Base-by-base conservation (phyloP, 35 echinoderm and acorn worm genomes). In the Ophioderma brevispina region DNA sequence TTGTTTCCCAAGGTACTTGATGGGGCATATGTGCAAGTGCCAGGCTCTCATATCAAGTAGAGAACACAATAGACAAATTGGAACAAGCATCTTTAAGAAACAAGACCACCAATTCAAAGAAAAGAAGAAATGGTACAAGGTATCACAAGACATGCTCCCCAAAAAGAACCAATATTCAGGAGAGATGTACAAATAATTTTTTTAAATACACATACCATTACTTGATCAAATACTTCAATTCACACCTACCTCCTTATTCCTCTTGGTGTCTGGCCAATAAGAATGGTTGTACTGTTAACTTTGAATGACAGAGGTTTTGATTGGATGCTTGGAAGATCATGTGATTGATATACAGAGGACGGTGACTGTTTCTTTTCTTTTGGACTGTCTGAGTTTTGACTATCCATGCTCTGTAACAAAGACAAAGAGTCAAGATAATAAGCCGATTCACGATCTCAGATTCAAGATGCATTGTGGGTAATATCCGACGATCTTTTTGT, bases 191-290 rank as follows among this genome's bases (percentile, higher is more conserved):
- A 28, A 75, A 0, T 76, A 36, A 63, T 4, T 55, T 38, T 5
- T 25, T 75, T 30, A 31, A 32, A 6, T 14, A 17, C 76, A 35
- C 13, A 32, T 63, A 50, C 13, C 0, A 23, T 55, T 30, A 19
- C 56, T 31, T 10, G 31, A 36, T 37, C 13, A 17, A 21, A 64
- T 33, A 31, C 17, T 49, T 46, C 17, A 46, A 8, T 46, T 46
- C 41, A 46, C 17, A 46, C 89, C 17, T 88, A 96, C 94, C 79
- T 93, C 39, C 87, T 92, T 39, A 93, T 90, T 14, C 87, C 91
- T 35, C 33, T 76, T 1, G 94, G 94, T 43, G 94, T 96, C 49
- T 96, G 91, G 28, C 94, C 94, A 64, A 96, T 32, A 76, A 96
- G 82, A 35, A 96, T 52, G 80, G 87, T 93, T 38, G 77, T 87